A percentile compares a stretch with the other conserved stretches of the same genome.
Evolutionary conservation across 2,113 vertebrate species (phyloP).

Genomic region (Romanogobio albipinnatus): DNA sequence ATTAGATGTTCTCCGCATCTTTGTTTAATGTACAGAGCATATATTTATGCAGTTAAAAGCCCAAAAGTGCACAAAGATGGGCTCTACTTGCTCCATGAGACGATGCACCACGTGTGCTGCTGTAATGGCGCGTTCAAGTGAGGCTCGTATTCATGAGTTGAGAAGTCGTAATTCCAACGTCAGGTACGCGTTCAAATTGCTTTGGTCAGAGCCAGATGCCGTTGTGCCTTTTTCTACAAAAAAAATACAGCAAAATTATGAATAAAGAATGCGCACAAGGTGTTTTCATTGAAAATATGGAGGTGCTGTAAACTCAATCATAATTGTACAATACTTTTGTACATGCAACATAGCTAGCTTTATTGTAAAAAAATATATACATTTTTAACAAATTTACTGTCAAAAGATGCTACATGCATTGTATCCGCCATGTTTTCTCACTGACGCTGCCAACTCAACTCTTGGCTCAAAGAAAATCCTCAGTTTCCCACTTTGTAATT

Average conservation of each 20-base stretch:
- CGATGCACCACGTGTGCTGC: background rate
- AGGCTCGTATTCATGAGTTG: background rate
- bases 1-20: background rate
- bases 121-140: background rate
- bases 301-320: background rate
- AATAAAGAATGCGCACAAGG: background rate
- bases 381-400: no score
- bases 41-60: background rate
- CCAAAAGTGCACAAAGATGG: background rate
- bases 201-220: background rate
- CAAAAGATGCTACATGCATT: no score
- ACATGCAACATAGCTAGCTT: background rate
- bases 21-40: background rate
- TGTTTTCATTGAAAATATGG: no score
- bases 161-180: background rate
- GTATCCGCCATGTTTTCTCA: no score
- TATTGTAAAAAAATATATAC: background rate
- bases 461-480: background rate
- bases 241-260: background rate
- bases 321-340: background rate
- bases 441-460: background rate
- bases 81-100: background rate
- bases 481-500: background rate
- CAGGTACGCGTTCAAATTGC: background rate
- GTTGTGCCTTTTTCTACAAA: background rate